Percentiles rank a stretch among this genome's conserved stretches.
phyloP scores from a whole-genome alignment of 2,113 vertebrate species.

The Butorides virescens region DNA sequence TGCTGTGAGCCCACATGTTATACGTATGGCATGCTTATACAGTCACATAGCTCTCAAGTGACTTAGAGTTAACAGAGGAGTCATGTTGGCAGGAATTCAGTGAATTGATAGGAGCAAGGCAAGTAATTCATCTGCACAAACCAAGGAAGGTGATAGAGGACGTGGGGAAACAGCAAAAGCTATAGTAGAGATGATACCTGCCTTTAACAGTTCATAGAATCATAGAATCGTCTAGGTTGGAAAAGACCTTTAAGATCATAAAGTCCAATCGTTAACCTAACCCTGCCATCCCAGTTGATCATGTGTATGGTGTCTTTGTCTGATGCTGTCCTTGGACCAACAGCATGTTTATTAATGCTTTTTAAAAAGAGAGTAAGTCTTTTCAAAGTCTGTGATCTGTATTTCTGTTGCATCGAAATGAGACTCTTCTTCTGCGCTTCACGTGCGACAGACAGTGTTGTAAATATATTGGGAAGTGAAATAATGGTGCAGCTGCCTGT shows the following conservation, averaged over 20 bases:
- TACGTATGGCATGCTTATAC: rapidly evolving
- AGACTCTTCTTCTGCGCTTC: neutral
- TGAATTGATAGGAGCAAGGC: neutral
- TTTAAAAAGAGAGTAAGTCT: neutral
- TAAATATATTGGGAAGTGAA: neutral
- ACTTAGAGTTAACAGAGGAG: neutral
- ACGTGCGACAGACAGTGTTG: neutral
- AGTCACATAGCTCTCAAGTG: neutral
- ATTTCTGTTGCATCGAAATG: neutral
- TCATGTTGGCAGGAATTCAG: neutral
- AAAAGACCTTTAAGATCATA: no score
- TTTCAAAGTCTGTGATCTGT: neutral
- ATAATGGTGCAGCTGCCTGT: neutral
- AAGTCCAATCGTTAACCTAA: no score
- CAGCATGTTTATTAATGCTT: neutral
- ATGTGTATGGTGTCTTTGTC: neutral
- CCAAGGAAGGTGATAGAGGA: neutral
- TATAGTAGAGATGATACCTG: no score
- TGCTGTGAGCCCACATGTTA: neutral
- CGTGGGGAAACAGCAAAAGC: rapidly evolving
- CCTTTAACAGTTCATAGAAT: neutral
- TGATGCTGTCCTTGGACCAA: neutral
- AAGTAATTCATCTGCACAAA: neutral
- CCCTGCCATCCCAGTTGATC: no score
- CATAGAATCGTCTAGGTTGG: no score